A percentile compares a stretch with the other conserved stretches of the same genome.
Evolutionary conservation across 2,888 invertebrate species (phyloP).

Genomic region (Dicycla oo): DNA sequence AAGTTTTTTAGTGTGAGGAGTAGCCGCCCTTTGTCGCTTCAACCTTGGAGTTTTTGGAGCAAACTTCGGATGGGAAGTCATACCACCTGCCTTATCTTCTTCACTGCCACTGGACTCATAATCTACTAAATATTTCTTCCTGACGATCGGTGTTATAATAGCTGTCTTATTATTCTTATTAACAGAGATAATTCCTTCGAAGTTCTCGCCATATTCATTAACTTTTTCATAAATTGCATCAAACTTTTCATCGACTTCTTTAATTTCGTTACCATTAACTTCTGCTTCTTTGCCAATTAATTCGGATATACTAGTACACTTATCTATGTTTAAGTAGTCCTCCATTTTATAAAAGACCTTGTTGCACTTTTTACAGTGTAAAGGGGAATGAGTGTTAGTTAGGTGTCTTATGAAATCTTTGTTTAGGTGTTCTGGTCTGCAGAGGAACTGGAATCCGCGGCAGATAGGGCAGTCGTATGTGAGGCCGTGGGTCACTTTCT

Average conservation of each 20-base stretch:
- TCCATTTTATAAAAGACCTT: slow-evolving; percentile 82
- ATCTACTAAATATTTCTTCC: slow-evolving; percentile 82
- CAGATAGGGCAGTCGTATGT: slow-evolving; percentile 86
- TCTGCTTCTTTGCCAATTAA: slow-evolving; percentile 70
- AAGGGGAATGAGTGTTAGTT: slow-evolving; percentile 78
- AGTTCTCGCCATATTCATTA: slow-evolving; percentile 70
- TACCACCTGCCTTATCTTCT: slow-evolving; percentile 60
- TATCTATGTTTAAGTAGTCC: slow-evolving; percentile 78
- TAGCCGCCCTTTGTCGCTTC: slow-evolving; percentile 77
- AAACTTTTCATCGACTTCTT: slow-evolving; percentile 80
- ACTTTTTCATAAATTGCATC: slow-evolving; percentile 82
- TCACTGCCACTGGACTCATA: slow-evolving; percentile 84
- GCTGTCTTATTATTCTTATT: slow-evolving; percentile 82
- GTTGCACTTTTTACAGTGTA: slow-evolving; percentile 84
- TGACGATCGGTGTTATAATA: slow-evolving; percentile 83
- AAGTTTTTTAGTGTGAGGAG: slow-evolving; percentile 84
- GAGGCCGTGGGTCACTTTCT: slow-evolving; percentile 78
- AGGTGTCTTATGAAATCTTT: slow-evolving; percentile 80
- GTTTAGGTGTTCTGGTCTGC: slow-evolving; percentile 76
- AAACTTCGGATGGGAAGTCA: slow-evolving; percentile 75
- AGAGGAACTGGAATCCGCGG: slow-evolving; percentile 79
- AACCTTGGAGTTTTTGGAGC: slow-evolving; percentile 78
- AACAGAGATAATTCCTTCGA: slow-evolving; percentile 79
- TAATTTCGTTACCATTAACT: slow-evolving; percentile 55
- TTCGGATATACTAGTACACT: slow-evolving; percentile 84